phyloP scores from a whole-genome alignment of 1,140 invertebrate species.

The Neodiprion lecontei region DNA sequence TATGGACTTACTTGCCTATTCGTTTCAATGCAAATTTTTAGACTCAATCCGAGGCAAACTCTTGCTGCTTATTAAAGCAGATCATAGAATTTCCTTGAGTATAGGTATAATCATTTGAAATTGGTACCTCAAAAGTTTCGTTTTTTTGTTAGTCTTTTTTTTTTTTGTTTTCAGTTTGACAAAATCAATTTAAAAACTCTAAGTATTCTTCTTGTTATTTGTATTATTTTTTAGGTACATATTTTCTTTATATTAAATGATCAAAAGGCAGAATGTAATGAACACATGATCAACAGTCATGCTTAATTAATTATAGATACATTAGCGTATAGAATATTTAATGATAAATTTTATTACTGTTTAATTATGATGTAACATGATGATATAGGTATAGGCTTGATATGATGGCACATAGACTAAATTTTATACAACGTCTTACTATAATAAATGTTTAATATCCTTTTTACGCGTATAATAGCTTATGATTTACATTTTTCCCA shows the following conservation, averaged over 20 bases:
- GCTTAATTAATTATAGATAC: conserved; percentile 52
- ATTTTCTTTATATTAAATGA: conserved; percentile 8
- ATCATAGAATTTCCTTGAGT: background rate
- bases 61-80: background rate
- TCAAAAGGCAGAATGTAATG: conserved; percentile 10
- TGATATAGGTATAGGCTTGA: conserved; percentile 64
- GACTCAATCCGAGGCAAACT: background rate
- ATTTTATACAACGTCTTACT: conserved; percentile 22
- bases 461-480: background rate
- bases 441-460: background rate
- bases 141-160: conserved; percentile 51
- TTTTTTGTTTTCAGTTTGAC: conserved; percentile 8
- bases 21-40: background rate
- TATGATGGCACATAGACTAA: conserved; percentile 54
- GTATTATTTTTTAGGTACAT: background rate
- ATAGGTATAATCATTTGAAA: background rate
- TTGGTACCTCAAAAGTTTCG: background rate
- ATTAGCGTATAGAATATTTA: conserved; percentile 46
- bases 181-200: conserved; percentile 24
- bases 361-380: conserved; percentile 53
- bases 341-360: conserved; percentile 50
- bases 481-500: background rate
- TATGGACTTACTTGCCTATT: background rate
- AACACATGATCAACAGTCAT: conserved; percentile 35
- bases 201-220: conserved; percentile 18